Conservation (phyloP, 2,113 vertebrate genomes). For the Aspiorhynchus laticeps region DNA sequence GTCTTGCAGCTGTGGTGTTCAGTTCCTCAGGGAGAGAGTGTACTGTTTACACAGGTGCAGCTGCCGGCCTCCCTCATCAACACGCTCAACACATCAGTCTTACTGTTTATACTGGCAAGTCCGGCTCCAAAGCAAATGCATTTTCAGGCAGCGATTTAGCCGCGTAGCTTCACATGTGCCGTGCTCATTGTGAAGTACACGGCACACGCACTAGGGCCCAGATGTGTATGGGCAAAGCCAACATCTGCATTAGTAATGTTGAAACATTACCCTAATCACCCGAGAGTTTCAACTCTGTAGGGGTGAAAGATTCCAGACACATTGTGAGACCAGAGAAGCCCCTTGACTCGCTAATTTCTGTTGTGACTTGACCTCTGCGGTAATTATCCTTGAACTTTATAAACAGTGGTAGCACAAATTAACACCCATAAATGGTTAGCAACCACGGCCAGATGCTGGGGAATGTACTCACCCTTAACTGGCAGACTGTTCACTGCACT, state of each 20-base stretch:
- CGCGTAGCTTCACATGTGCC: neutral
- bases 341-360: constrained; percentile 72
- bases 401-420: constrained; percentile 75
- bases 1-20: constrained; percentile 76
- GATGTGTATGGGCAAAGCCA: neutral
- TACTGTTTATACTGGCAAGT: constrained; percentile 84
- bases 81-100: constrained; percentile 80
- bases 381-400: constrained; percentile 75
- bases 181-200: neutral
- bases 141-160: constrained; percentile 11
- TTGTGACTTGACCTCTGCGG: constrained; percentile 65
- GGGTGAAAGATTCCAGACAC: constrained; percentile 18
- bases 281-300: constrained; percentile 18
- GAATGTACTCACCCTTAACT: neutral
- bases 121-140: constrained; percentile 64
- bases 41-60: constrained; percentile 94
- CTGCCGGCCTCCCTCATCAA: constrained; percentile 81
- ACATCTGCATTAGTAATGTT: constrained; percentile 28
- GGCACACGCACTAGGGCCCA: neutral
- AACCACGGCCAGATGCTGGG: constrained; percentile 74
- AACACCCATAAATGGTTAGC: constrained; percentile 74
- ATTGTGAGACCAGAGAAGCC: constrained; percentile 62
- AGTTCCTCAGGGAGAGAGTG: constrained; percentile 80
- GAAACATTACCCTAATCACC: constrained; percentile 45
- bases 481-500: neutral